phyloP scores from a whole-genome alignment of 2,797 vertebrate species.

The Merluccius polli region DNA sequence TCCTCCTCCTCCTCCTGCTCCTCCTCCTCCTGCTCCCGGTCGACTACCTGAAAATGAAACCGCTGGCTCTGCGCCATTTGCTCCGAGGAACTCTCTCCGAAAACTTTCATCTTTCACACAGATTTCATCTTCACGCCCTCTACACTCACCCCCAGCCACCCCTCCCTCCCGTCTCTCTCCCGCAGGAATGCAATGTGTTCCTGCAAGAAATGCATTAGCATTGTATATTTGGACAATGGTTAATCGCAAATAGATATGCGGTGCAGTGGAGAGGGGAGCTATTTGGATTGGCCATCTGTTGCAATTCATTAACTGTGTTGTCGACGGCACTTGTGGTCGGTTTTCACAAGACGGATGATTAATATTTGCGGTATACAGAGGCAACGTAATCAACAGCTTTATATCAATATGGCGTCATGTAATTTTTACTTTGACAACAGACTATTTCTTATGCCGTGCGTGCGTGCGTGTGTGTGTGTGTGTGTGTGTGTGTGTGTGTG shows the following conservation, averaged over 20 bases:
- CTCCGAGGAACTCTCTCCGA: slow-evolving; percentile 19
- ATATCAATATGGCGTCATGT: background rate
- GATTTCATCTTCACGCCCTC: slow-evolving; percentile 16
- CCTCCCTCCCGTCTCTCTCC: background rate
- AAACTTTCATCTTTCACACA: slow-evolving; percentile 44
- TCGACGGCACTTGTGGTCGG: background rate
- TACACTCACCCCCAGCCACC: background rate
- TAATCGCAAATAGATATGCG: background rate
- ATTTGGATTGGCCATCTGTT: slow-evolving; percentile 25
- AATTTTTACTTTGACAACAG: background rate
- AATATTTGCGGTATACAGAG: background rate
- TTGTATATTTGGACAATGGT: background rate
- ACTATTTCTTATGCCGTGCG: background rate
- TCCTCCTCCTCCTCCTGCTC: slow-evolving; percentile 16
- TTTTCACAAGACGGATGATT: background rate
- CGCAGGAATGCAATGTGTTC: slow-evolving; percentile 7
- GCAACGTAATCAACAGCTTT: background rate
- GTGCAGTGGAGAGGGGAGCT: background rate
- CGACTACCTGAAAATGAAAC: slow-evolving; percentile 56
- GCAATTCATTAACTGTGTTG: slow-evolving; percentile 1
- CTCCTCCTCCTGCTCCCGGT: background rate
- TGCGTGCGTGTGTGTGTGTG: background rate
- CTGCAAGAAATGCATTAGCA: slow-evolving; percentile 11
- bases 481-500: background rate
- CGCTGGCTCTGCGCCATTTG: slow-evolving; percentile 41